These are phyloP conservation scores for Megathymus violae DNA, from an alignment of 1,140 invertebrate genomes.

Conservation along the genomic window DNA sequence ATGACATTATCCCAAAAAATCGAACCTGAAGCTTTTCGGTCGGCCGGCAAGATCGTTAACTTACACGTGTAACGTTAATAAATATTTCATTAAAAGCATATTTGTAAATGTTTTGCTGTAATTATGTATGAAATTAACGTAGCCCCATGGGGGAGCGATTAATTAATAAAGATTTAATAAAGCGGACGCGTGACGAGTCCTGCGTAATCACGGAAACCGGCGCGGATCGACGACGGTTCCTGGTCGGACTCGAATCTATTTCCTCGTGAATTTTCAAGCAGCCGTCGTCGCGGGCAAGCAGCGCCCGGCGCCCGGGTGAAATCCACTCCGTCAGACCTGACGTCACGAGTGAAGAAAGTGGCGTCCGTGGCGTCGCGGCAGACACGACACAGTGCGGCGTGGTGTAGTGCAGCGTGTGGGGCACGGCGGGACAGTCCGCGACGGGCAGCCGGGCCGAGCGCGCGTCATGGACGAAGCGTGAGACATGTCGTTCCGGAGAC, in stretches of 20 bases:
- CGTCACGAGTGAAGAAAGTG: slow-evolving; percentile 70
- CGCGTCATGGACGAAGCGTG: slow-evolving; percentile 56
- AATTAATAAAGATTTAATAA: too few relatives aligned
- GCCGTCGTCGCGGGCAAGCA: slow-evolving; percentile 3
- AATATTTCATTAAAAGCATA: too few relatives aligned
- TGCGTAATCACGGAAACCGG: slow-evolving; percentile 4
- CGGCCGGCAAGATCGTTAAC: too few relatives aligned
- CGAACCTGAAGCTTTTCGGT: too few relatives aligned
- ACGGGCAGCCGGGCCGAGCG: slow-evolving; percentile 41
- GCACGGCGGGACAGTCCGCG: slow-evolving; percentile 43
- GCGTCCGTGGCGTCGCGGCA: slow-evolving; percentile 27
- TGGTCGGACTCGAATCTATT: slow-evolving; percentile 5
- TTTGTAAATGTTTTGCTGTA: too few relatives aligned
- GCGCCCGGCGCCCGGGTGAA: slow-evolving; percentile 45
- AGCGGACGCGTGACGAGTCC: not conserved
- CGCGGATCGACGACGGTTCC: slow-evolving; percentile 6
- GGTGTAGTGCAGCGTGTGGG: not conserved
- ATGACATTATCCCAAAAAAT: too few relatives aligned
- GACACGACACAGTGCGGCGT: too few relatives aligned
- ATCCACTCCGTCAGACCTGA: slow-evolving; percentile 47
- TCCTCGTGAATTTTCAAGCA: slow-evolving; percentile 16
- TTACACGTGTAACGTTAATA: too few relatives aligned
- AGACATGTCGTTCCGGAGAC: slow-evolving; percentile 72
- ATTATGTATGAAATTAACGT: too few relatives aligned
- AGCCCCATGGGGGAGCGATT: too few relatives aligned